A percentile compares a stretch with the other conserved stretches of the same genome.
phyloP scores from a whole-genome alignment of 2,113 vertebrate species.

The Xiphias gladius region DNA sequence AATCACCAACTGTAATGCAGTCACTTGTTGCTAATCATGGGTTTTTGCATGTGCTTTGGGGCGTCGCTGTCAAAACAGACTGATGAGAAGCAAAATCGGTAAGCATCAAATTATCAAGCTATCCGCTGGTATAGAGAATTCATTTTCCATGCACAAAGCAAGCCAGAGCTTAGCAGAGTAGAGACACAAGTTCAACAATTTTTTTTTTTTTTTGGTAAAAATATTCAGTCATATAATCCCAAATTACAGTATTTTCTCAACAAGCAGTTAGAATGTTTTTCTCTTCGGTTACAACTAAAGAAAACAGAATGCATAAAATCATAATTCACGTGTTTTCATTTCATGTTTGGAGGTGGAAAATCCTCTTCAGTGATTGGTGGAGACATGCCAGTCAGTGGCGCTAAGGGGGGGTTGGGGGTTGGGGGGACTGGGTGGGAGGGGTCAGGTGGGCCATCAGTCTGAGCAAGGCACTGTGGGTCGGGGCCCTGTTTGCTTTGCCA shows the following conservation, averaged over 20 bases:
- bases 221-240: conserved; percentile 63
- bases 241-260: conserved; percentile 75
- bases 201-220: conserved; percentile 47
- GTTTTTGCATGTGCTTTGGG: conserved; percentile 68
- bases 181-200: conserved; percentile 69
- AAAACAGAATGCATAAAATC: conserved; percentile 38
- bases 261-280: conserved; percentile 56
- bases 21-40: conserved; percentile 33
- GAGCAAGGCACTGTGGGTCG: conserved; percentile 83
- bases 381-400: conserved; percentile 37
- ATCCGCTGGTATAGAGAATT: conserved; percentile 54
- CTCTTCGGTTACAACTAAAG: conserved; percentile 45
- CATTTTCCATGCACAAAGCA: conserved; percentile 72
- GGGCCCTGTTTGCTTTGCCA: conserved; percentile 57
- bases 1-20: conserved; percentile 23
- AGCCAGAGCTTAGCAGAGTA: conserved; percentile 72
- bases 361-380: conserved; percentile 63
- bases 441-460: conserved; percentile 71
- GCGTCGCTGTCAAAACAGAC: conserved; percentile 43
- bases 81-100: conserved; percentile 35
- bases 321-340: conserved; percentile 35
- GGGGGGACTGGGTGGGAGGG: conserved; percentile 44
- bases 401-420: neutral
- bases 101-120: conserved; percentile 51
- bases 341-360: conserved; percentile 37